A percentile compares a stretch with the other conserved stretches of the same genome.
phyloP scores from a whole-genome alignment of 2,113 vertebrate species.

The Astur gentilis region DNA sequence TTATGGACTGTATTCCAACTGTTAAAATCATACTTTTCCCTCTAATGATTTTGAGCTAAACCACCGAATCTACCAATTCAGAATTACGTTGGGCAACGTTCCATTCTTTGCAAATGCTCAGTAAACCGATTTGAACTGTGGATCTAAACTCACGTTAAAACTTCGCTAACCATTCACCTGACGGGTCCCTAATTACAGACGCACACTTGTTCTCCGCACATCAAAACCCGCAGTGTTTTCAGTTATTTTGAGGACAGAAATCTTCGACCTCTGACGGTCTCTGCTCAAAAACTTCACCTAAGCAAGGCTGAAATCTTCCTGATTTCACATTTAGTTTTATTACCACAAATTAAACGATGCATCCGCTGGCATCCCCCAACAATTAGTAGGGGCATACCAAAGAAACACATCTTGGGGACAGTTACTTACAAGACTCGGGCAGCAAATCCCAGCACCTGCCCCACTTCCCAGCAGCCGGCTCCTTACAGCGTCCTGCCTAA shows the following conservation, averaged over 20 bases:
- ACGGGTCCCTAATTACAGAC: neutral
- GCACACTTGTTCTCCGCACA: neutral
- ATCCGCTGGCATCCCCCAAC: too few relatives aligned
- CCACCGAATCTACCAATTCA: neutral
- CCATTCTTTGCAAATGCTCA: neutral
- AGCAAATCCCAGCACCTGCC: neutral
- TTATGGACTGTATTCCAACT: accelerated
- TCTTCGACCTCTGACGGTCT: neutral
- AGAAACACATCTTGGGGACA: too few relatives aligned
- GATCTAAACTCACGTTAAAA: neutral
- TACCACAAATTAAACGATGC: neutral
- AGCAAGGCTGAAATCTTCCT: neutral
- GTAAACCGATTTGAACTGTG: neutral
- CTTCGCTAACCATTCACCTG: neutral
- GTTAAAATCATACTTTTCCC: neutral
- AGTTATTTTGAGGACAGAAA: neutral
- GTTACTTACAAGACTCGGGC: accelerated
- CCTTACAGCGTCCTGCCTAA: neutral
- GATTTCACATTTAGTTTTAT: neutral
- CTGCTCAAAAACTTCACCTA: neutral
- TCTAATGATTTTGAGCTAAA: neutral
- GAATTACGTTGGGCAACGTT: neutral
- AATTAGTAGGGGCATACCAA: accelerated
- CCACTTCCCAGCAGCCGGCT: neutral
- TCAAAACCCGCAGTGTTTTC: neutral